phyloP scores from a whole-genome alignment of 2,797 vertebrate species.

The Limosa lapponica region DNA sequence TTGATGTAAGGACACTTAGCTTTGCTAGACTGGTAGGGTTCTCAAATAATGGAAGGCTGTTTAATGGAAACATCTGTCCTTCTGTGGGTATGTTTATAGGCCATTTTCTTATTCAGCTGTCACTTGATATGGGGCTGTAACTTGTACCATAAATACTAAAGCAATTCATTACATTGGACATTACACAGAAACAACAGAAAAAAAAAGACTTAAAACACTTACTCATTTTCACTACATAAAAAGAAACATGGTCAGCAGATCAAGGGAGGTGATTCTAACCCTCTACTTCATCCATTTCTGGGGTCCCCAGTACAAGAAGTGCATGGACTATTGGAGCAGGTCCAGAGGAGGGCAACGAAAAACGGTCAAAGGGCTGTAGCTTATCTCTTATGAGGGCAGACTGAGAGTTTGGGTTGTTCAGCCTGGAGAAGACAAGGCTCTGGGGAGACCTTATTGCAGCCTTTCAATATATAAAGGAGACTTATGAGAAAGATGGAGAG shows the following conservation, averaged over 20 bases:
- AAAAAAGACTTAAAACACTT: background rate
- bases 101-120: background rate
- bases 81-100: background rate
- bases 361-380: background rate
- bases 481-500: background rate
- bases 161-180: background rate
- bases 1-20: background rate
- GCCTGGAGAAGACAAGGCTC: background rate
- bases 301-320: background rate
- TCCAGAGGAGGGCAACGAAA: background rate
- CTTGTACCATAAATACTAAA: background rate
- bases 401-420: background rate
- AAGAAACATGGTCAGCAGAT: background rate
- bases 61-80: background rate
- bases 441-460: fast-evolving
- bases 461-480: background rate
- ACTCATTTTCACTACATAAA: background rate
- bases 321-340: fast-evolving
- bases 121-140: background rate
- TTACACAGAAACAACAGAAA: background rate
- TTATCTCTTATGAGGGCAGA: background rate
- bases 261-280: background rate
- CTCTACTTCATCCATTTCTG: background rate
- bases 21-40: background rate
- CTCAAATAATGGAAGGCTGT: background rate